These are phyloP conservation scores for Blastobasis lacticolella DNA, from an alignment of 2,888 invertebrate species.

Conservation along the genomic window DNA sequence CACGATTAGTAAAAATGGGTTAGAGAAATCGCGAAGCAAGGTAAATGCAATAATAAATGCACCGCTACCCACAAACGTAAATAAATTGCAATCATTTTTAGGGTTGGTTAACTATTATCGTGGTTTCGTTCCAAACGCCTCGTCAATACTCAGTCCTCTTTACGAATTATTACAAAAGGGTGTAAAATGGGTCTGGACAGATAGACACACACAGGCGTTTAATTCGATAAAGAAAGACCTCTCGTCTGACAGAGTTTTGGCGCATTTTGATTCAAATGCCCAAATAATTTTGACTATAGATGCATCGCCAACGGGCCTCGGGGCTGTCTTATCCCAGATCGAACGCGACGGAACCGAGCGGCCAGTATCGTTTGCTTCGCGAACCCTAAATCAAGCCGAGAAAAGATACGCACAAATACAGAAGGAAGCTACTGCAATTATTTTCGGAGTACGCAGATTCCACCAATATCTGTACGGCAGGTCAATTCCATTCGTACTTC, in stretches of 20 bases:
- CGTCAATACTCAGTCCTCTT: conserved; percentile 9
- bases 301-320: conserved; percentile 1
- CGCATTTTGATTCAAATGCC: conserved; percentile 6
- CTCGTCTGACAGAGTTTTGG: neutral
- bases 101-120: conserved; percentile 16
- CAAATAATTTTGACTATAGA: conserved; percentile 5
- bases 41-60: conserved; percentile 12
- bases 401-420: conserved; percentile 1
- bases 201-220: neutral
- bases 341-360: neutral
- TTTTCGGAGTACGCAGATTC: conserved; percentile 1
- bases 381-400: neutral
- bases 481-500: neutral
- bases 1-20: conserved; percentile 12
- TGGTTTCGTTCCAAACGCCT: conserved; percentile 13
- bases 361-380: conserved; percentile 1
- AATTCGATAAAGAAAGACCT: neutral
- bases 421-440: conserved; percentile 4
- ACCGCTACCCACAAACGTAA: conserved; percentile 7
- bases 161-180: conserved; percentile 12
- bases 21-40: conserved; percentile 14
- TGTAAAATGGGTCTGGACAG: conserved; percentile 10
- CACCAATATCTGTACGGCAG: conserved; percentile 2
- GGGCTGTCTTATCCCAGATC: neutral
- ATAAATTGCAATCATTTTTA: conserved; percentile 15